Conservation (phyloP, 2,888 invertebrate species). For the Aradus depressus region DNA sequence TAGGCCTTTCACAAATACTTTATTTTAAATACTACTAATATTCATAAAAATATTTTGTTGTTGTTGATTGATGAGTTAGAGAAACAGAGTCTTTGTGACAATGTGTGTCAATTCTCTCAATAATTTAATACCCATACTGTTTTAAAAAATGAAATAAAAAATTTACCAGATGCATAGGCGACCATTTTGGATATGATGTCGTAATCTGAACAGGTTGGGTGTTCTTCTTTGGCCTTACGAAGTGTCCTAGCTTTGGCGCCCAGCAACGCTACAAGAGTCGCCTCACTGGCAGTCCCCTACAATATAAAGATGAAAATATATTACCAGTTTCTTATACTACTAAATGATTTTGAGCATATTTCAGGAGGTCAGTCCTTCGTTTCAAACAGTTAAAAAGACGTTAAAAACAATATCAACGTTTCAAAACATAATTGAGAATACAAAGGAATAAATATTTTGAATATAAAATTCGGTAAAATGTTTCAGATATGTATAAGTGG, state of each 20-base stretch:
- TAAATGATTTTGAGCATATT: neutral
- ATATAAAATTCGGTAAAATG: too few species aligned
- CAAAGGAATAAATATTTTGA: too few species aligned
- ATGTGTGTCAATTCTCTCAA: too few species aligned
- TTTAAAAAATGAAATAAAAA: neutral
- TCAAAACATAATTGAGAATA: neutral
- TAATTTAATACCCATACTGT: too few species aligned
- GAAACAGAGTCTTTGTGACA: too few species aligned
- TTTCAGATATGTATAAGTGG: too few species aligned
- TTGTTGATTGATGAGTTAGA: too few species aligned
- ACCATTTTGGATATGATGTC: conserved; percentile 69
- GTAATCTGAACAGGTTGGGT: conserved; percentile 62
- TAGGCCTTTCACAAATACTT: too few species aligned
- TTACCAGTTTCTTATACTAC: neutral
- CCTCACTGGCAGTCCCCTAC: conserved; percentile 90
- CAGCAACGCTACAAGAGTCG: conserved; percentile 82
- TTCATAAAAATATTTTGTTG: too few species aligned
- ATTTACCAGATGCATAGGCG: conserved; percentile 72
- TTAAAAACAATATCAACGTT: neutral
- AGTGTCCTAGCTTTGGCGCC: conserved; percentile 72
- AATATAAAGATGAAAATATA: neutral
- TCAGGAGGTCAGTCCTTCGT: neutral
- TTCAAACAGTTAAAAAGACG: neutral
- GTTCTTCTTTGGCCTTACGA: conserved; percentile 52
- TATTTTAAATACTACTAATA: too few species aligned